phyloP scores from a whole-genome alignment of 2,113 vertebrate species.

The Pollachius pollachius region DNA sequence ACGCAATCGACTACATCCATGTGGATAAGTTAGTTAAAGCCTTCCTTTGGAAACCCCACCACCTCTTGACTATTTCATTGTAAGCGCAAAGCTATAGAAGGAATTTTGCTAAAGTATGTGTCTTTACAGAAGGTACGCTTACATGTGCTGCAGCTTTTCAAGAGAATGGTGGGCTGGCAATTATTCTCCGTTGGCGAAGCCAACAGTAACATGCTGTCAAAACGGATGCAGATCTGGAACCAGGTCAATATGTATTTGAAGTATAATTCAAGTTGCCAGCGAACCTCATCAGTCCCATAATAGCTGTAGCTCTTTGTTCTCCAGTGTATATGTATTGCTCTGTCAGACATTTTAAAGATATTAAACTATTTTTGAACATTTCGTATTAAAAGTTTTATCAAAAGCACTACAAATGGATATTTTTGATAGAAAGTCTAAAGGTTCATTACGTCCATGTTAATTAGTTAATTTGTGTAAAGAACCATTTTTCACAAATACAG shows the following conservation, averaged over 20 bases:
- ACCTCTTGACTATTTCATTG: not conserved
- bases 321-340: conserved; percentile 37
- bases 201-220: not conserved
- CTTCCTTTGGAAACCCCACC: not conserved
- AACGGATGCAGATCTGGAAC: not conserved
- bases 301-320: conserved; percentile 13
- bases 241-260: conserved; percentile 6
- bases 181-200: not conserved
- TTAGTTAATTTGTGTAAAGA: no score
- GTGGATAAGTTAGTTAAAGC: not conserved
- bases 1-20: no score
- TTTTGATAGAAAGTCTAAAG: conserved; percentile 67
- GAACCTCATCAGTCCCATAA: conserved; percentile 4
- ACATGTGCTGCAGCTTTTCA: not conserved
- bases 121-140: not conserved
- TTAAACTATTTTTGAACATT: conserved; percentile 67
- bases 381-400: conserved; percentile 40
- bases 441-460: conserved; percentile 14
- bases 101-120: not conserved
- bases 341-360: conserved; percentile 46
- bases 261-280: conserved; percentile 12
- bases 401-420: conserved; percentile 59
- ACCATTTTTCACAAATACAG: no score
- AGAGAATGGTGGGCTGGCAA: not conserved
- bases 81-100: not conserved